Percentiles rank a stretch among this genome's conserved stretches.
Conservation (phyloP, 23 tunicate species). For the Halocynthia aurantium region DNA sequence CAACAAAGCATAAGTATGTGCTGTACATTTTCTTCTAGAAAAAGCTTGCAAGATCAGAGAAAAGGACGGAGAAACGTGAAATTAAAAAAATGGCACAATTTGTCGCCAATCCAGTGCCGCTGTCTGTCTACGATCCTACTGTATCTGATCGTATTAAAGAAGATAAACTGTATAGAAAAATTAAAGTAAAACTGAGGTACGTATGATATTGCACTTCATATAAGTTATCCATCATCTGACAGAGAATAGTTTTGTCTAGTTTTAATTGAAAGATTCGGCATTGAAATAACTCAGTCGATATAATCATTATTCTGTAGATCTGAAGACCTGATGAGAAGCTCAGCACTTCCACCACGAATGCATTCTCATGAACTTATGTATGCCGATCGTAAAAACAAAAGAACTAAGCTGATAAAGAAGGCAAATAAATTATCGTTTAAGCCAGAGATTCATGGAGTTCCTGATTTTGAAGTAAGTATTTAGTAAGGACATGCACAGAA, state of each 20-base stretch:
- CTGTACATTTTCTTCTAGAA: constrained; percentile 10
- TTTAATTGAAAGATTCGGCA: neutral
- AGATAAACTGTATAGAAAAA: constrained; percentile 56
- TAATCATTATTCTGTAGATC: constrained; percentile 19
- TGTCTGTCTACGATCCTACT: constrained; percentile 38
- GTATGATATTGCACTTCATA: neutral
- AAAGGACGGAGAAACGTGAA: constrained; percentile 13
- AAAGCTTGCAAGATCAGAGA: constrained; percentile 14
- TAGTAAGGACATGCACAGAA: no score
- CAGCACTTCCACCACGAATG: constrained; percentile 80
- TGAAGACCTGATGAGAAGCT: constrained; percentile 44
- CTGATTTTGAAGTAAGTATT: constrained; percentile 37
- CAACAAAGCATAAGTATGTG: no score
- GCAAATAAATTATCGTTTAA: constrained; percentile 33
- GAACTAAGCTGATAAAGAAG: constrained; percentile 27
- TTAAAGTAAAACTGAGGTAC: constrained; percentile 64
- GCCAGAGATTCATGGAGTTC: constrained; percentile 48
- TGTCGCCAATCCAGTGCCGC: constrained; percentile 46
- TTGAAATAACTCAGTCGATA: neutral
- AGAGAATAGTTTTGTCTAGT: neutral
- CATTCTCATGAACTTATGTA: constrained; percentile 31
- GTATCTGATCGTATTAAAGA: constrained; percentile 41
- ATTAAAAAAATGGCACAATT: constrained; percentile 40
- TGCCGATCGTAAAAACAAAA: constrained; percentile 27
- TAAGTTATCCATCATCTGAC: neutral